Evolutionary conservation across 2,888 invertebrate genomes (phyloP), one percentile per base, ranked within the genome.

Genomic region (Timema cristinae): DNA sequence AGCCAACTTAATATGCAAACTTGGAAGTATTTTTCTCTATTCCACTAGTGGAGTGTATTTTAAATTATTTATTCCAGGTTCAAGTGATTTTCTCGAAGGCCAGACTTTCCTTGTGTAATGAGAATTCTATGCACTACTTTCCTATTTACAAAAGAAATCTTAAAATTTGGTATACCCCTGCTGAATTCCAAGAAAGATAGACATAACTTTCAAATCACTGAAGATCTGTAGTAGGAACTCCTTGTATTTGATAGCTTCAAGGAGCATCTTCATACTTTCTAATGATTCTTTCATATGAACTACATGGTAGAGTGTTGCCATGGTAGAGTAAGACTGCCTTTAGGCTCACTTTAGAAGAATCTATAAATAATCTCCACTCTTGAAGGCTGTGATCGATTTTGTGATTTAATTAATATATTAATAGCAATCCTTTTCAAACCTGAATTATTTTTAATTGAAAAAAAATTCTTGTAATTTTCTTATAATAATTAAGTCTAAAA

Each of bases 141-240:
- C 49, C 49, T 50, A 67, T 9, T 50, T 48, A 52, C 6, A 71
- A 11, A 75, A 48, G 59, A 76, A 77, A 70, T 73, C 72, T 49
- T 75, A 77, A 70, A 67, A 74, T 50, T 77, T 77, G 63, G 74
- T 76, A 59, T 71, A 72, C 49, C 74, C 73, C 52, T 15, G 15
- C 63, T 75, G 76, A 68, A 77, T 59, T 10, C 70, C 61, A n/a
- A n/a, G n/a, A n/a, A n/a, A n/a, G n/a, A n/a, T n/a, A n/a, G n/a
- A n/a, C n/a, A n/a, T n/a, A n/a, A 78, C 73, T 49, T 78, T 78
- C 50, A 77, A 54, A 69, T 78, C 76, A 32, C 71, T 75, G 72
- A 73, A 75, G 54, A 78, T 71, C 48, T 73, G 51, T 72, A 72
- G 77, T 13, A 70, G 32, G 66, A 70, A 16, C 69, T 73, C 71